Evolutionary conservation across 2,113 vertebrate genomes (phyloP).

Genomic region (Tamias sibiricus): DNA sequence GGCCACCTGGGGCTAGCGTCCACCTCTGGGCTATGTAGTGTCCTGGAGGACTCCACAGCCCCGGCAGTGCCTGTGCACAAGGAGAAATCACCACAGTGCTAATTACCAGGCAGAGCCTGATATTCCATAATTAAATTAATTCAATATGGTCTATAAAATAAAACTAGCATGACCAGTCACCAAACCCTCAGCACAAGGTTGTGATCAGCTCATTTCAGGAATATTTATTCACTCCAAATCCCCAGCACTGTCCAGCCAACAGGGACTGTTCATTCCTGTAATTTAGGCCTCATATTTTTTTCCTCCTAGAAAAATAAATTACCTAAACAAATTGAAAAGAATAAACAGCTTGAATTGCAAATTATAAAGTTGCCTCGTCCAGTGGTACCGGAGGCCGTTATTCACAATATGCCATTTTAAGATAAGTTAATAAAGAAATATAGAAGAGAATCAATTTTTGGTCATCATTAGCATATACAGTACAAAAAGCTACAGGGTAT

Average conservation of each 20-base stretch:
- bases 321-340: slow-evolving; percentile 79
- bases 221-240: slow-evolving; percentile 61
- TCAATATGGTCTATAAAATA: slow-evolving; percentile 65
- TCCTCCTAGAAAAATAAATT: slow-evolving; percentile 79
- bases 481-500: slow-evolving; percentile 84
- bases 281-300: slow-evolving; percentile 52
- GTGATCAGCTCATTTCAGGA: slow-evolving; percentile 9
- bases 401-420: slow-evolving; percentile 85
- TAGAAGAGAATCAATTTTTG: slow-evolving; percentile 83
- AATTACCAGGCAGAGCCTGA: slow-evolving; percentile 53
- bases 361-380: slow-evolving; percentile 84
- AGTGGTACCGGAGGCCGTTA: slow-evolving; percentile 82
- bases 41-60: fast-evolving
- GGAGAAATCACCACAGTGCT: neutral
- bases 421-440: slow-evolving; percentile 88
- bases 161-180: slow-evolving; percentile 57
- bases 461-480: slow-evolving; percentile 86
- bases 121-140: slow-evolving; percentile 64
- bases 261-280: slow-evolving; percentile 53
- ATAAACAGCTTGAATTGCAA: slow-evolving; percentile 83
- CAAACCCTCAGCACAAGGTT: neutral
- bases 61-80: neutral
- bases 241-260: neutral
- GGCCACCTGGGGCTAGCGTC: neutral
- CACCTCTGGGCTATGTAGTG: neutral